Evolutionary conservation across 2,797 vertebrate species (phyloP), one percentile per base, ranked within the genome.

Genomic region (Rhadinocentrus ornatus): DNA sequence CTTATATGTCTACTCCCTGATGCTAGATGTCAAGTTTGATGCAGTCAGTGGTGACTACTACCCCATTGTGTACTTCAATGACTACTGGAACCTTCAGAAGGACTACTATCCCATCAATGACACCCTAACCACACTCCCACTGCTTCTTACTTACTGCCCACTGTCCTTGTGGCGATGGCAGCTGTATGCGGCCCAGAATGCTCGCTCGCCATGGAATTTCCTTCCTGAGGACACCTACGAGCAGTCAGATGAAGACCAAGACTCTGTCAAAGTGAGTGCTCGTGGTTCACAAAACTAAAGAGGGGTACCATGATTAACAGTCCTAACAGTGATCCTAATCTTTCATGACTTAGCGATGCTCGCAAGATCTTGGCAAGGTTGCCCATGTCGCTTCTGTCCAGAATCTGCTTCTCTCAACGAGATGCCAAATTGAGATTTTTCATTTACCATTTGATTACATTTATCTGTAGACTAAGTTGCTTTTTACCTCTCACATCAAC

Each of bases 41-140:
- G 96, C 97, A 0, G 95, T 98, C 62, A 98, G 97, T 0, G 97
- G 97, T 0, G 97, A 98, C 81, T 99, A 99, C 88, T 99, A 96
- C 84, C 97, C 97, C 52, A 98, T 99, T 20, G 92, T 98, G 22
- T 99, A 98, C 90, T 98, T 98, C 93, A 99, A 99, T 0, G 97
- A 99, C 83, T 99, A 99, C 94, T 99, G 97, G 97, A 99, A 99
- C 93, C 95, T 99, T 76, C 97, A 99, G 93, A 97, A 96, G 86
- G 97, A 99, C 29, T 97, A 98, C 71, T 97, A 95, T 82, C 95
- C 97, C 61, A 95, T 99, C 83, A 99, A 99, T 0, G 95, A 96
- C 3, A 95, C 92, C 2, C 89, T 98, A 79, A 86, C 82, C 31
- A 90, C 85, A 55, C 92, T 99, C 37, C 97, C 97, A 0, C 92